Percentiles rank a stretch among this genome's conserved stretches.
phyloP scores from a whole-genome alignment of 2,888 invertebrate genomes.

The Liopterus haemorrhoidalis region DNA sequence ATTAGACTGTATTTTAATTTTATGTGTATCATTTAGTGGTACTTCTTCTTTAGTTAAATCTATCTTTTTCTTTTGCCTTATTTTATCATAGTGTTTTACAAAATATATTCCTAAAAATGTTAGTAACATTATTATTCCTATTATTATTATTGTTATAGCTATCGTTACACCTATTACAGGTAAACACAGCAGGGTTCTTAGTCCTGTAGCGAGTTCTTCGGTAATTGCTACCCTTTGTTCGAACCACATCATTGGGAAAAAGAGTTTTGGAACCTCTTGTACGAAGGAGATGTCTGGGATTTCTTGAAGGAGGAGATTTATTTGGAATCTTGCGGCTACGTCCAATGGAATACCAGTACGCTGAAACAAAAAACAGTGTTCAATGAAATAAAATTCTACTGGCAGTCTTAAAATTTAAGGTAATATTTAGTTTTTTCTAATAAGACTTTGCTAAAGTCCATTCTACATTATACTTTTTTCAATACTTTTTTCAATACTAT shows the following conservation, averaged over 20 bases:
- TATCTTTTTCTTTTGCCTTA: constrained; percentile 6
- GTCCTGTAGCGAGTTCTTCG: constrained; percentile 50
- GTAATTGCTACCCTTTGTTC: constrained; percentile 61
- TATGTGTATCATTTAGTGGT: constrained; percentile 12
- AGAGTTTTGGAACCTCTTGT: constrained; percentile 60
- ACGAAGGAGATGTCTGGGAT: too few species aligned
- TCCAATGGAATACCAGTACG: constrained; percentile 68
- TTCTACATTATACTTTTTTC: background rate
- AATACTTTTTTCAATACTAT: background rate
- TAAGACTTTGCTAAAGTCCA: background rate
- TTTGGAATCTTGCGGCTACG: constrained; percentile 70
- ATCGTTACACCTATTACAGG: constrained; percentile 36
- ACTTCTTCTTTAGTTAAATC: constrained; percentile 10
- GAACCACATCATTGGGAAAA: constrained; percentile 76
- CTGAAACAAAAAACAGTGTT: constrained; percentile 44
- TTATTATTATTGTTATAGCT: background rate
- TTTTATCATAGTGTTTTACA: background rate
- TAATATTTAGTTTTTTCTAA: background rate
- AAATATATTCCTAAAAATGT: constrained; percentile 1
- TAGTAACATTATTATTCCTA: constrained; percentile 4
- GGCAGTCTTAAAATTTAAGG: background rate
- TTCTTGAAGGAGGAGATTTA: constrained; percentile 71
- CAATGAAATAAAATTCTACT: constrained; percentile 4
- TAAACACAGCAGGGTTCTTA: constrained; percentile 50
- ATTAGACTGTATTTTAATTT: too few species aligned